Percentiles rank a stretch among this genome's conserved stretches.
Evolutionary conservation across 2,888 invertebrate genomes (phyloP).

Genomic region (Priocnemis perturbator): DNA sequence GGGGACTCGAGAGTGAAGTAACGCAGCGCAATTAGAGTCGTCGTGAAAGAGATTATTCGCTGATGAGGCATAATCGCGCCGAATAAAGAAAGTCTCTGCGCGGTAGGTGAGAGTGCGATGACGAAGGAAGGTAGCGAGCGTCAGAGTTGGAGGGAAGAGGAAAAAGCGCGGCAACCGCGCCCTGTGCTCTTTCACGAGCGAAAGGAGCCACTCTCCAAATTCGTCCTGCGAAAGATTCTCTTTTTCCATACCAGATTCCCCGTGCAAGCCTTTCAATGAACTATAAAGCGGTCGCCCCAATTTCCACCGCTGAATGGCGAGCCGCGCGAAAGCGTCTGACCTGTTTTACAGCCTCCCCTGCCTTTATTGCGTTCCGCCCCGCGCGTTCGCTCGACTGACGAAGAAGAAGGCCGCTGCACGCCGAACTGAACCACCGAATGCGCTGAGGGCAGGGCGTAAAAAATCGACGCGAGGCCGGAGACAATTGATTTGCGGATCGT

Average conservation of each 20-base stretch:
- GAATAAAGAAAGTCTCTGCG: no score
- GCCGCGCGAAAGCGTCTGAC: constrained; percentile 61
- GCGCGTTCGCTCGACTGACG: background rate
- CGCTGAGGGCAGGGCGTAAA: background rate
- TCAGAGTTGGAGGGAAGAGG: no score
- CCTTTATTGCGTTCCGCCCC: constrained; percentile 26
- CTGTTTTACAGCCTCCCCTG: constrained; percentile 35
- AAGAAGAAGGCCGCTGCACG: constrained; percentile 27
- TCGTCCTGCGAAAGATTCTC: constrained; percentile 50
- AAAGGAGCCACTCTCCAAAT: constrained; percentile 51
- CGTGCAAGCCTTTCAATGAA: constrained; percentile 57
- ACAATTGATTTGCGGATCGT: background rate
- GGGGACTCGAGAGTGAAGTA: background rate
- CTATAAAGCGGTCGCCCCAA: constrained; percentile 65
- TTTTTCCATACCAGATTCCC: constrained; percentile 30
- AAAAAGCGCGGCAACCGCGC: constrained; percentile 30
- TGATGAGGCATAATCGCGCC: no score
- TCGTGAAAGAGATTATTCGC: constrained; percentile 8
- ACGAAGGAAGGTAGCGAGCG: no score
- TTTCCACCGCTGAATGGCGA: constrained; percentile 60
- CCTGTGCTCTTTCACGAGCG: constrained; percentile 50
- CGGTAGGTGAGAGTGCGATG: no score
- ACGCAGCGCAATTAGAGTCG: constrained; percentile 20
- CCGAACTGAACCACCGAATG: no score
- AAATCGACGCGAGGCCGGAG: background rate